Evolutionary conservation across 2,888 invertebrate genomes (phyloP).

Genomic region (Gasteruption jaculator): DNA sequence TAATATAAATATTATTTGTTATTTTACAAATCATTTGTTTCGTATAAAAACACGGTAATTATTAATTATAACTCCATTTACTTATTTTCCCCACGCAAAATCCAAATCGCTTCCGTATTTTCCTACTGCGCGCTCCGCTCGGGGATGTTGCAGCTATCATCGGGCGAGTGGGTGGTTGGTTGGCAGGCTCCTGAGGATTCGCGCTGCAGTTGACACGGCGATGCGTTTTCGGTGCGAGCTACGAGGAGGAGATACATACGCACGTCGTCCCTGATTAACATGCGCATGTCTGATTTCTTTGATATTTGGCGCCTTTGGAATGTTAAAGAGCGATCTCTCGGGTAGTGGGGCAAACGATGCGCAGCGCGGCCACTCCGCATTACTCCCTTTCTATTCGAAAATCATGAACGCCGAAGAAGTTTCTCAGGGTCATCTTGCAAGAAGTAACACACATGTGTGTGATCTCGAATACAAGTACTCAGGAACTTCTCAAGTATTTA

Average conservation of each 20-base stretch:
- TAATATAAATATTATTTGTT: no score
- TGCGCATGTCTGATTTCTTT: conserved; percentile 32
- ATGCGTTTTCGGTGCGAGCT: no score
- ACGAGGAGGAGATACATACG: no score
- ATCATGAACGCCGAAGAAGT: conserved; percentile 38
- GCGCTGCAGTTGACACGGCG: no score
- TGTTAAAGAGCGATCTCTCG: conserved; percentile 32
- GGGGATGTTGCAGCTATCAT: no score
- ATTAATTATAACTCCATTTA: not conserved
- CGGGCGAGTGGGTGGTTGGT: no score
- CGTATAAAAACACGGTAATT: not conserved
- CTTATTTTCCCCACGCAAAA: conserved; percentile 7
- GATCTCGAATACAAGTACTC: not conserved
- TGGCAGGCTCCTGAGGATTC: no score
- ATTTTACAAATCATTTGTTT: not conserved
- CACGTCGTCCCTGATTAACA: no score
- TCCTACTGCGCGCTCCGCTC: no score
- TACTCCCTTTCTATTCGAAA: conserved; percentile 48
- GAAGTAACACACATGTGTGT: no score
- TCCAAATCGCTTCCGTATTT: no score
- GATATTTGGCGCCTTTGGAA: conserved; percentile 34
- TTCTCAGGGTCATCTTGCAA: not conserved
- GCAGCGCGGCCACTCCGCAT: conserved; percentile 51
- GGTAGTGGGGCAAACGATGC: conserved; percentile 48
- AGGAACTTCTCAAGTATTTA: conserved; percentile 16